Evolutionary conservation across 2,888 invertebrate genomes (phyloP), one percentile per base, ranked within the genome.

Genomic region (Ditylenchus weischeri): DNA sequence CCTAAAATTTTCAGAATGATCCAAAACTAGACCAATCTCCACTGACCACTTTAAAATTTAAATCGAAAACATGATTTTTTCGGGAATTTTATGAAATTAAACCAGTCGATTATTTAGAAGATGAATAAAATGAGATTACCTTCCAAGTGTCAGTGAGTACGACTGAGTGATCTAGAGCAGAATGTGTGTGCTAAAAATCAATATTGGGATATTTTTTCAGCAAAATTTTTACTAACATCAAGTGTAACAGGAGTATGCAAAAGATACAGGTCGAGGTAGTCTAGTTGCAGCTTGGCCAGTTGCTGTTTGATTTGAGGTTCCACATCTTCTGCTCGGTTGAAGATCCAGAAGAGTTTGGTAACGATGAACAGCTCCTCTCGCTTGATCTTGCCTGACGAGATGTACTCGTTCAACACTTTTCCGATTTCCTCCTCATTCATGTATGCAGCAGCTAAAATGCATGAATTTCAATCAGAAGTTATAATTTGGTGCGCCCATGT

Each of bases 231-330:
- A 13, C 57, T 11, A 13, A 43, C 57, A 21, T 35, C 58, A 43
- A 64, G 36, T 58, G 65, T 11, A 38, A 47, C 47, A 23, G 38
- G 67, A 51, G 19, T 62, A 58, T 93, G 92, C 70, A 92, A 85
- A 50, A 92, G 85, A 84, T 90, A 92, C 69, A 92, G 84, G 84
- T 93, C 92, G 49, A 93, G 83, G 83, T 91, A 92, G 62, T 89
- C 88, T 69, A 91, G 81, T 66, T 89, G 89, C 19, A 79, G 74
- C 21, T 59, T 59, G 35, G 35, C 23, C 19, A 59, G 23, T 19
- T 21, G 35, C 13, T 35, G 15, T 35, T 23, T 10, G 23, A 59
- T 19, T 59, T 59, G 59, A 13, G 19, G 23, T 29, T 59, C 59
- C 13, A 59, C 59, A 29, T 54, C 57, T 18, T 23, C 10, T 35